Base-by-base conservation (phyloP, 2,797 vertebrate genomes). In the Zalophus californianus region DNA sequence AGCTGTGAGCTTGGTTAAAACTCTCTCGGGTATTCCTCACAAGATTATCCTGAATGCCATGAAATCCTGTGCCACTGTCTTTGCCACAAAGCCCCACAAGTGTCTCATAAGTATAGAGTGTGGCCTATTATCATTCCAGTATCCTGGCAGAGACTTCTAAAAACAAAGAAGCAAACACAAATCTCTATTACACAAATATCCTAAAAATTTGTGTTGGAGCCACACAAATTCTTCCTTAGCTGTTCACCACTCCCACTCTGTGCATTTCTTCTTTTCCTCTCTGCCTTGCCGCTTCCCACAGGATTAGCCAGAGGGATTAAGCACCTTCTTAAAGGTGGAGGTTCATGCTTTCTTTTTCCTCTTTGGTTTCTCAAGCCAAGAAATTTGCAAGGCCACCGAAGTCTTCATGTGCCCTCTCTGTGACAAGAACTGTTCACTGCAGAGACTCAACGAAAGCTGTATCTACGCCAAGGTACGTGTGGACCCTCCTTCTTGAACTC, bases 401-500 rank as follows among this genome's bases (percentile, higher is more conserved):
- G 99, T 99, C 96, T 99, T 99, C 98, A 99, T 99, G 99, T 99
- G 99, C 98, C 99, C 99, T 3, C 99, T 99, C 99, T 99, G 99
- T 98, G 99, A 99, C 97, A 99, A 99, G 72, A 99, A 99, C 88
- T 99, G 99, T 97, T 99, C 99, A 0, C 98, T 99, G 0, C 99
- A 99, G 97, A 99, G 98, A 16, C 99, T 99, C 97, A 99, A 99
- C 20, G 99, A 99, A 96, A 99, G 99, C 97, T 99, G 99, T 96
- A 99, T 99, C 93, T 99, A 99, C 1, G 99, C 99, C 82, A 99
- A 99, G 99, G 99, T 99, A 97, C 98, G 98, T 92, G 60, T 25
- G 44, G 3, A 15, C 13, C 48, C 52, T 88, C 58, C 83, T 44
- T 27, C 13, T 8, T 7, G 1, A 66, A 3, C 60, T 35, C n/a